Conservation (phyloP, 2,113 vertebrate genomes). For the Chloebia gouldiae region DNA sequence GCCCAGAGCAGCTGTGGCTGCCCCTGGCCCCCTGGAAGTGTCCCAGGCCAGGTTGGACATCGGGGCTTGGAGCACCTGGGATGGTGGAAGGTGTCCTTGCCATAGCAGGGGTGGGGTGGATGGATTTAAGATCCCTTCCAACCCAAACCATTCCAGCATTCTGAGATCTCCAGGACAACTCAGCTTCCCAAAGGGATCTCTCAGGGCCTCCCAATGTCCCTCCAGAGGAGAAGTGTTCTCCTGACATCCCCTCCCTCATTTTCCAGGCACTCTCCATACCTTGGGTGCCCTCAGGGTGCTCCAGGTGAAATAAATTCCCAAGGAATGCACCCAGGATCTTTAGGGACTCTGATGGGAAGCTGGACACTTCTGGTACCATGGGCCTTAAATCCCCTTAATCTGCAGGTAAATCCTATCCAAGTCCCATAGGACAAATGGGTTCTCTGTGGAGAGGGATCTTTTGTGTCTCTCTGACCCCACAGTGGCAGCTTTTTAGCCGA, state of each 20-base stretch:
- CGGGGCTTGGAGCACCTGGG: neutral
- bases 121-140: neutral
- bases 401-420: neutral
- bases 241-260: neutral
- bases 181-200: neutral
- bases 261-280: neutral
- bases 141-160: neutral
- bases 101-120: neutral
- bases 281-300: neutral
- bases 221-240: neutral
- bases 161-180: neutral
- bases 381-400: neutral
- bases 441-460: neutral
- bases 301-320: neutral
- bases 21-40: neutral
- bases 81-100: neutral
- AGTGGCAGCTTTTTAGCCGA: neutral
- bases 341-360: neutral
- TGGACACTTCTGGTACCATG: neutral
- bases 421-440: neutral
- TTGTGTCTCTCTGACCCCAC: neutral
- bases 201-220: neutral
- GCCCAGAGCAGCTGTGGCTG: neutral
- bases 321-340: neutral
- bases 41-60: neutral